These are phyloP conservation scores for Microchirus variegatus DNA, from an alignment of 2,797 vertebrate species.

Conservation along the genomic window DNA sequence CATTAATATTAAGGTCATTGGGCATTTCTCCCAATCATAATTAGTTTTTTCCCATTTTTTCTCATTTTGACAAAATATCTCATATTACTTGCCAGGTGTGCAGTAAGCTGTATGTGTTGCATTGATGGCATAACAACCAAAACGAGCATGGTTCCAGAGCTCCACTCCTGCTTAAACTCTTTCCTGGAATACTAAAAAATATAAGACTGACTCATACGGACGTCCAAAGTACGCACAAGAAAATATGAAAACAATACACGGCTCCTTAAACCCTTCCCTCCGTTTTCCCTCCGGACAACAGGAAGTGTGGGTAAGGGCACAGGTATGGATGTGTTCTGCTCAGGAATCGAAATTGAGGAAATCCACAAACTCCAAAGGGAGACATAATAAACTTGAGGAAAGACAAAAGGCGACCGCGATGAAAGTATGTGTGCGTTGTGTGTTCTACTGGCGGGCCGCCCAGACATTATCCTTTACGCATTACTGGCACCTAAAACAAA, in stretches of 20 bases:
- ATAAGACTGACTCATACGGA: no score
- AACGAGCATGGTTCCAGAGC: conserved; percentile 22
- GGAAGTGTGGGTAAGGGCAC: neutral
- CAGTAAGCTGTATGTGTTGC: no score
- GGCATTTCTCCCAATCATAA: no score
- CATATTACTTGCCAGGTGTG: no score
- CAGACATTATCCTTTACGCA: conserved; percentile 22
- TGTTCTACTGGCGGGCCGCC: conserved; percentile 33
- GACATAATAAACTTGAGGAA: conserved; percentile 24
- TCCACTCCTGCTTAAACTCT: conserved; percentile 1
- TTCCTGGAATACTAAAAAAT: no score
- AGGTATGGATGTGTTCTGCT: neutral
- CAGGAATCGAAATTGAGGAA: conserved; percentile 56
- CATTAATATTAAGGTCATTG: conserved; percentile 16
- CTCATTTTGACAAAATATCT: no score
- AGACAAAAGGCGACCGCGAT: conserved; percentile 9
- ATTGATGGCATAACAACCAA: conserved; percentile 11
- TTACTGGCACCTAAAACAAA: conserved; percentile 5
- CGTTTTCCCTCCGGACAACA: conserved; percentile 25
- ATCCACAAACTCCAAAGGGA: conserved; percentile 20
- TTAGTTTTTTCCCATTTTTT: no score
- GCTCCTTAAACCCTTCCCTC: conserved; percentile 54
- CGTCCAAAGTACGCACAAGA: conserved; percentile 29
- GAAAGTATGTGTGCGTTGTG: conserved; percentile 1
- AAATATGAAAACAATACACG: conserved; percentile 57